A percentile compares a stretch with the other conserved stretches of the same genome.
phyloP scores from a whole-genome alignment of 2,888 invertebrate genomes.

The Ariolimax columbianus region DNA sequence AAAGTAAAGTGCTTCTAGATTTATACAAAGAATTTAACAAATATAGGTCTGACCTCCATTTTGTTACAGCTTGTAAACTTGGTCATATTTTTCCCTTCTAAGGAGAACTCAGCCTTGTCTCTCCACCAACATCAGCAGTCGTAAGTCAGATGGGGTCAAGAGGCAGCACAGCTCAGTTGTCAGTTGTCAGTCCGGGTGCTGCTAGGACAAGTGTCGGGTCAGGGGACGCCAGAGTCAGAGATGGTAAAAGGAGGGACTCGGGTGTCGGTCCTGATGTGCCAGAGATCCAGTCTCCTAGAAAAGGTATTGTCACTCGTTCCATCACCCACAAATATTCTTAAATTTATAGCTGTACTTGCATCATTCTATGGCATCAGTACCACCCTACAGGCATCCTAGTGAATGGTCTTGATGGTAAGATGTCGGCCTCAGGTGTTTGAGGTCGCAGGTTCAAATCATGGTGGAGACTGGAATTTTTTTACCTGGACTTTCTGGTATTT shows the following conservation, averaged over 20 bases:
- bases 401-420: no score
- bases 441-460: no score
- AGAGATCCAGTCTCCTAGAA: conserved; percentile 56
- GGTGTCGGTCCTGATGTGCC: conserved; percentile 56
- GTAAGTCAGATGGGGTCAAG: neutral
- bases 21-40: no score
- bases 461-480: no score
- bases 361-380: no score
- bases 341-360: no score
- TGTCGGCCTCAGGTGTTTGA: no score
- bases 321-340: no score
- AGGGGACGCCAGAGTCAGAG: neutral
- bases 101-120: conserved; percentile 31
- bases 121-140: conserved; percentile 38
- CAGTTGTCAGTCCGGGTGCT: conserved; percentile 11
- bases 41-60: no score
- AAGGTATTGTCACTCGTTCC: conserved; percentile 29
- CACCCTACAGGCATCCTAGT: no score
- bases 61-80: neutral
- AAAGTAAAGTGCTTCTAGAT: no score
- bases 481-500: no score
- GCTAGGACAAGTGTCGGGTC: neutral
- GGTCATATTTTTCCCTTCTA: neutral
- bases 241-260: conserved; percentile 42
- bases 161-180: neutral